These are phyloP conservation scores for Phocoena sinus DNA, from an alignment of 2,113 vertebrate species.

Conservation along the genomic window DNA sequence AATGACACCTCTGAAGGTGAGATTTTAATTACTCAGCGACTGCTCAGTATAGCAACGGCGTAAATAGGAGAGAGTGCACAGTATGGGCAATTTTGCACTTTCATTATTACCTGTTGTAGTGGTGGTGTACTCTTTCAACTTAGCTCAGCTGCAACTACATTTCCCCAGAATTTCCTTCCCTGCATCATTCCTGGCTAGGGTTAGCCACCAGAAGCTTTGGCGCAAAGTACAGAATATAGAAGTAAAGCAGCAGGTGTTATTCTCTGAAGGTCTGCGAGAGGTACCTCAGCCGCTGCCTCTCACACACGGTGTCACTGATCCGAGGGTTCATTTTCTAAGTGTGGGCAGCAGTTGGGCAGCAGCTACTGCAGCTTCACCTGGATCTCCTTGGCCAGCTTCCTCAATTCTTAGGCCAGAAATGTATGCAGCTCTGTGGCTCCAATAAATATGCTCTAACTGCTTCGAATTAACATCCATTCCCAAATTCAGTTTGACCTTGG, in stretches of 20 bases:
- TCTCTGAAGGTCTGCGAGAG: neutral
- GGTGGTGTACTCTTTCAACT: neutral
- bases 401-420: neutral
- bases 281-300: accelerated
- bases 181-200: neutral
- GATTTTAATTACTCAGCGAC: conserved; percentile 58
- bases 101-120: neutral
- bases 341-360: accelerated
- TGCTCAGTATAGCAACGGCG: neutral
- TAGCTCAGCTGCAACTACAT: neutral
- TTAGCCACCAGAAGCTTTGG: neutral
- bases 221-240: neutral
- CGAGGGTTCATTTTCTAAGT: neutral
- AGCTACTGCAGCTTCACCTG: neutral
- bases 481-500: neutral
- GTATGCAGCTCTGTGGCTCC: neutral
- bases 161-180: neutral
- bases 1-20: conserved; percentile 31
- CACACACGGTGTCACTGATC: accelerated
- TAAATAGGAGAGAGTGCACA: neutral
- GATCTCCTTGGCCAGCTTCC: neutral
- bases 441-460: neutral
- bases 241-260: neutral
- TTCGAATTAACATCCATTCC: neutral
- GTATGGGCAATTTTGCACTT: conserved; percentile 2